Conservation (phyloP, 2,888 invertebrate genomes). For the Eledona agricola region DNA sequence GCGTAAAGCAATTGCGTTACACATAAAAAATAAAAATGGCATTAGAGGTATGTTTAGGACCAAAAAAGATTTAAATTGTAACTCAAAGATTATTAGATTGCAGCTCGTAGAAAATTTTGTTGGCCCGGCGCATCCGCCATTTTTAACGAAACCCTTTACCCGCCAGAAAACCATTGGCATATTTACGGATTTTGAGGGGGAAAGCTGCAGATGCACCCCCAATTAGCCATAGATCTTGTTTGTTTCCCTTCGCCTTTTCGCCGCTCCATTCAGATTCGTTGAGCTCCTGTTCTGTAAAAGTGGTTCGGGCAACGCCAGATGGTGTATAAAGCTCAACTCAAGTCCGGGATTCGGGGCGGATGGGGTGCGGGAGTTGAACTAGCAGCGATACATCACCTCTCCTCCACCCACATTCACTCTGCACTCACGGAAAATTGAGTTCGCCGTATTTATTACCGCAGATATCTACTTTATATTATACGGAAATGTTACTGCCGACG, state of each 20-base stretch:
- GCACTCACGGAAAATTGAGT: constrained; percentile 58
- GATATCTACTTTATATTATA: constrained; percentile 55
- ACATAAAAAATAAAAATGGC: no score
- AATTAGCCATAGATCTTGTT: no score
- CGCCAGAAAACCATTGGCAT: no score
- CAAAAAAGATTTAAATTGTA: no score
- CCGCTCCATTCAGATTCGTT: constrained; percentile 35
- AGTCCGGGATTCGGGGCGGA: constrained; percentile 50
- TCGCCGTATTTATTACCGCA: constrained; percentile 57
- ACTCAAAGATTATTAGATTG: no score
- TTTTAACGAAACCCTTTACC: no score
- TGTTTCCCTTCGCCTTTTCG: constrained; percentile 26
- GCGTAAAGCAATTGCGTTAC: no score
- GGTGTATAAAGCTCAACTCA: constrained; percentile 51
- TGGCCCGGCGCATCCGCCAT: no score
- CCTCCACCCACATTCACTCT: constrained; percentile 50
- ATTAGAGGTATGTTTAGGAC: no score
- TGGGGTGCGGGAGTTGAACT: constrained; percentile 51
- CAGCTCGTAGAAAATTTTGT: no score
- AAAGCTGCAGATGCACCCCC: no score
- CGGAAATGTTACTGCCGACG: constrained; percentile 46
- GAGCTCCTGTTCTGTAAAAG: constrained; percentile 48
- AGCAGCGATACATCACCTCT: constrained; percentile 54
- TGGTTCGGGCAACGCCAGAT: constrained; percentile 55
- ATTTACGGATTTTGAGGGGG: no score